phyloP scores from a whole-genome alignment of 1,140 invertebrate genomes.

The Antheraea mylitta region DNA sequence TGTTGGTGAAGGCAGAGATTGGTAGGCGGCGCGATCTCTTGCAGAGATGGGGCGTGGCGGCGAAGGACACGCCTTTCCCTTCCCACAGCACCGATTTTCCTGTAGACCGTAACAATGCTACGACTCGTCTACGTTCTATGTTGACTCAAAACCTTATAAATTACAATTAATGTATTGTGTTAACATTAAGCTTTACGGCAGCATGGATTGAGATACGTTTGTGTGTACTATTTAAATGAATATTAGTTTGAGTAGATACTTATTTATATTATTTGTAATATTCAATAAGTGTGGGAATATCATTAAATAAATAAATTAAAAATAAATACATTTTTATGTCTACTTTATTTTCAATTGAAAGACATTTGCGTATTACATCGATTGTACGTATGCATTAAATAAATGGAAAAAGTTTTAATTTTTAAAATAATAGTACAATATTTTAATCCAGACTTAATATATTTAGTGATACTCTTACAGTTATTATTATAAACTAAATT shows the following conservation, averaged over 20 bases:
- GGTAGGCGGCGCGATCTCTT: conserved; percentile 64
- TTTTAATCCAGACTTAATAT: too few species aligned
- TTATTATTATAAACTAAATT: too few species aligned
- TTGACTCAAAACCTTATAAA: background rate
- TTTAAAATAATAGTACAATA: too few species aligned
- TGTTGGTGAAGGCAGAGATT: conserved; percentile 20
- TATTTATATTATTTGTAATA: too few species aligned
- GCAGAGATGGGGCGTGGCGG: conserved; percentile 60
- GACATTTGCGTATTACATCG: too few species aligned
- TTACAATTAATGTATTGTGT: background rate
- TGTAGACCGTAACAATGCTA: conserved; percentile 37
- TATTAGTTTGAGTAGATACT: background rate
- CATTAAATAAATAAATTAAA: too few species aligned
- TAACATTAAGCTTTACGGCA: background rate
- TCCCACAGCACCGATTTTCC: conserved; percentile 40
- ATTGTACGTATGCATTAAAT: too few species aligned
- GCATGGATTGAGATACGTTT: background rate
- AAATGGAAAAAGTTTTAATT: too few species aligned
- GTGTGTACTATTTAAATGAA: background rate
- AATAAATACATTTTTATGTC: too few species aligned
- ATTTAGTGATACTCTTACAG: too few species aligned
- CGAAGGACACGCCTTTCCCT: conserved; percentile 49
- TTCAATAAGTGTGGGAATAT: too few species aligned
- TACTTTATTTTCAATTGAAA: too few species aligned
- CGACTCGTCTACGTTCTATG: conserved; percentile 22